Evolutionary conservation across 2,113 vertebrate species (phyloP), one percentile per base, ranked within the genome.

Genomic region (Barnardius zonarius): DNA sequence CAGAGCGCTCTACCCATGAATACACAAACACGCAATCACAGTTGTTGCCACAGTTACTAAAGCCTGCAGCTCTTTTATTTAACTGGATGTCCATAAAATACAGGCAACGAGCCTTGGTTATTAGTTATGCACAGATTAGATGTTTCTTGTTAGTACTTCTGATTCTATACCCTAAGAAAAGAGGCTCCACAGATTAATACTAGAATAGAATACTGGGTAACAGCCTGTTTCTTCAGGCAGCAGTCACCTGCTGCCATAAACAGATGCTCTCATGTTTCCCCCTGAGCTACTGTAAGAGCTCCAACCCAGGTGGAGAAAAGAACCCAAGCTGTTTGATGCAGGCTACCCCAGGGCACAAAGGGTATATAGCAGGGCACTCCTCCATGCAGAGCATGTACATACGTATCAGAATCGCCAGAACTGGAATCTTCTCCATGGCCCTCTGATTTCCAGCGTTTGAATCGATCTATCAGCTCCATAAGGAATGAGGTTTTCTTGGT

Each of bases 401-500:
- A 99, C 99, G 99, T 98, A 87, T 99, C 99, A 0, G 99, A 99
- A 95, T 99, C 99, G 5, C 99, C 99, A 0, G 99, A 99, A 94
- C 99, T 99, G 73, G 99, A 99, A 86, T 99, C 99, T 30, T 99
- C 99, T 7, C 99, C 99, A 0, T 99, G 99, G 4, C 99, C 99
- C 97, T 99, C 99, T 0, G 99, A 99, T 94, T 99, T 99, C 99
- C 99, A 99, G 97, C 99, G 99, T 80, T 99, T 98, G 96, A 99
- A 99, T 6, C 99, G 98, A 89, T 99, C 99, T 1, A 99, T 99
- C 83, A 99, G 97, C 97, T 99, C 99, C 13, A 98, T 99, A 20
- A 99, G 98, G 97, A 99, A 99, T 39, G 99, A 99, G 44, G 99
- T 99, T 98, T 99, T 99, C 98, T 99, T 99, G 86, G 99, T 99